A percentile compares a stretch with the other conserved stretches of the same genome.
These are phyloP conservation scores for Rhea americana DNA, from an alignment of 2,113 vertebrate species.

Conservation along the genomic window DNA sequence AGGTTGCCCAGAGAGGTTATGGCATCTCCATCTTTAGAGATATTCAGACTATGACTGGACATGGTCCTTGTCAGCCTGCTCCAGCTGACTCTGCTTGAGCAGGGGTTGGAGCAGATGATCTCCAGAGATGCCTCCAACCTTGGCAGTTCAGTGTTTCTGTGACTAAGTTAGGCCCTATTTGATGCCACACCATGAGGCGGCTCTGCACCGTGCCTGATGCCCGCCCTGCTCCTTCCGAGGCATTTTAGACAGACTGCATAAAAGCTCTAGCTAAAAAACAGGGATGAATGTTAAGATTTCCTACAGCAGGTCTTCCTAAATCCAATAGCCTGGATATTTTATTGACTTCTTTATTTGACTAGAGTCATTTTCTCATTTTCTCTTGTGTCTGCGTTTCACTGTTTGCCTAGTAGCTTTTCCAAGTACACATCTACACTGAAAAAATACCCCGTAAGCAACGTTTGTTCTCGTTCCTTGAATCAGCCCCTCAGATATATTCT, in stretches of 20 bases:
- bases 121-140: background rate
- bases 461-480: background rate
- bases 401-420: background rate
- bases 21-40: background rate
- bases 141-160: fast-evolving
- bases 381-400: background rate
- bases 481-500: background rate
- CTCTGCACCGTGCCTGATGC: background rate
- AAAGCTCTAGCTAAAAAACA: background rate
- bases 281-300: background rate
- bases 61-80: background rate
- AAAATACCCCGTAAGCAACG: background rate
- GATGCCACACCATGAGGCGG: fast-evolving
- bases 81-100: background rate
- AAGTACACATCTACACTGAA: background rate
- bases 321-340: background rate
- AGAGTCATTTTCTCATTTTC: background rate
- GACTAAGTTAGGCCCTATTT: background rate
- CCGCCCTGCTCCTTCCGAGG: background rate
- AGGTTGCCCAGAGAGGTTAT: background rate
- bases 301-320: background rate
- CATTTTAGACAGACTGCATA: background rate
- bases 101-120: background rate
- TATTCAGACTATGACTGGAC: background rate
- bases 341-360: background rate